phyloP scores from a whole-genome alignment of 1,140 invertebrate species.

The Lucilia sericata region DNA sequence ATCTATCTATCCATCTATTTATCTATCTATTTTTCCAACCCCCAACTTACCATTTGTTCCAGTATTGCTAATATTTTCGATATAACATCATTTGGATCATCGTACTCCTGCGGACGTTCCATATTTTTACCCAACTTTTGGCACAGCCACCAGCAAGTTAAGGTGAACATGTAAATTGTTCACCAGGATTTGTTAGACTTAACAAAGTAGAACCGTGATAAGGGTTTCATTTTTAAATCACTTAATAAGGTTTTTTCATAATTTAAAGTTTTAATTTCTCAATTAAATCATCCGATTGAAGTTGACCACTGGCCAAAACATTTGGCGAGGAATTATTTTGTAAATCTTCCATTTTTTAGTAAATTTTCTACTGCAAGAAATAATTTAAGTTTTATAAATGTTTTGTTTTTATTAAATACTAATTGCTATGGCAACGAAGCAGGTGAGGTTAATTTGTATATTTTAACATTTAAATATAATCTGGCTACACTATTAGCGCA shows the following conservation, averaged over 20 bases:
- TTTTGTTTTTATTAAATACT: not conserved
- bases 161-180: slow-evolving; percentile 95
- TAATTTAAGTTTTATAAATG: not conserved
- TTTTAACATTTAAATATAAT: not conserved
- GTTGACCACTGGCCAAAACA: slow-evolving; percentile 42
- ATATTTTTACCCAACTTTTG: slow-evolving; percentile 85
- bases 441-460: not conserved
- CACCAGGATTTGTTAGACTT: slow-evolving; percentile 91
- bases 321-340: slow-evolving; percentile 23
- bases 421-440: not conserved
- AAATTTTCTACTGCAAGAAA: not conserved
- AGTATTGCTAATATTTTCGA: slow-evolving; percentile 83
- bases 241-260: slow-evolving; percentile 89
- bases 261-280: slow-evolving; percentile 93
- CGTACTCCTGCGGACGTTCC: slow-evolving; percentile 88
- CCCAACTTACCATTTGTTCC: slow-evolving; percentile 73
- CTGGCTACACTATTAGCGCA: not conserved
- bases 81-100: slow-evolving; percentile 93
- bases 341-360: slow-evolving; percentile 20
- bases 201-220: slow-evolving; percentile 93
- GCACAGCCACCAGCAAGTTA: slow-evolving; percentile 92
- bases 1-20: no score
- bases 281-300: slow-evolving; percentile 70
- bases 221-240: slow-evolving; percentile 85
- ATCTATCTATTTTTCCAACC: no score